Evolutionary conservation across 2,888 invertebrate genomes (phyloP).

Genomic region (Pharmacophagus antenor): DNA sequence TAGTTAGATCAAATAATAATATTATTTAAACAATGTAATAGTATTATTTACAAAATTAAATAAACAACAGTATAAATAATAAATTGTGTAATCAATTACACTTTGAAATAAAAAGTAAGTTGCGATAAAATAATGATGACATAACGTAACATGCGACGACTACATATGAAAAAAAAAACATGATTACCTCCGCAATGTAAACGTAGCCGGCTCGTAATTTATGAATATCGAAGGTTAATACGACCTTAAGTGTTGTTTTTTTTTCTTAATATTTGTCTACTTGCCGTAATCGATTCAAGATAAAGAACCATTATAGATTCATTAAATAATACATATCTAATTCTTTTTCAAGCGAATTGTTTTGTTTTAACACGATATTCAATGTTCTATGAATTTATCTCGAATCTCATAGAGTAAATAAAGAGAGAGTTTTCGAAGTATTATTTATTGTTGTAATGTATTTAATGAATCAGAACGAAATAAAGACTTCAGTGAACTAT

Average conservation of each 20-base stretch:
- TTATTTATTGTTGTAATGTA: too few species aligned
- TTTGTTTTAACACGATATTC: too few species aligned
- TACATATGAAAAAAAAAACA: slow-evolving; percentile 11
- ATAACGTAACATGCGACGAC: slow-evolving; percentile 1
- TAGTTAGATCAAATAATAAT: too few species aligned
- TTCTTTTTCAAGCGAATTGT: too few species aligned
- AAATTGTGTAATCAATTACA: neutral
- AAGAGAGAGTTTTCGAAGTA: too few species aligned
- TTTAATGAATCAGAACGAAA: too few species aligned
- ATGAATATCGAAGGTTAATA: slow-evolving; percentile 7
- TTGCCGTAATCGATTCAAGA: neutral
- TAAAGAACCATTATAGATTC: neutral
- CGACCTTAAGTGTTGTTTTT: slow-evolving; percentile 13
- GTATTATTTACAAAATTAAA: neutral
- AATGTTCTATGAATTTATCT: too few species aligned
- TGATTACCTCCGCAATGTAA: slow-evolving; percentile 11
- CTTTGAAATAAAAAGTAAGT: neutral
- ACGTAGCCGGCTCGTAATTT: slow-evolving; percentile 2
- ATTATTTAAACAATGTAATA: too few species aligned
- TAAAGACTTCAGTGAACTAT: too few species aligned
- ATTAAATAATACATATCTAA: too few species aligned
- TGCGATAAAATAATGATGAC: neutral
- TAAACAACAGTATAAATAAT: neutral
- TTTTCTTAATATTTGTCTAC: slow-evolving; percentile 4
- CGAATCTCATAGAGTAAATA: too few species aligned